Conservation (phyloP, 2,888 invertebrate species). For the Agonopterix heracliana region DNA sequence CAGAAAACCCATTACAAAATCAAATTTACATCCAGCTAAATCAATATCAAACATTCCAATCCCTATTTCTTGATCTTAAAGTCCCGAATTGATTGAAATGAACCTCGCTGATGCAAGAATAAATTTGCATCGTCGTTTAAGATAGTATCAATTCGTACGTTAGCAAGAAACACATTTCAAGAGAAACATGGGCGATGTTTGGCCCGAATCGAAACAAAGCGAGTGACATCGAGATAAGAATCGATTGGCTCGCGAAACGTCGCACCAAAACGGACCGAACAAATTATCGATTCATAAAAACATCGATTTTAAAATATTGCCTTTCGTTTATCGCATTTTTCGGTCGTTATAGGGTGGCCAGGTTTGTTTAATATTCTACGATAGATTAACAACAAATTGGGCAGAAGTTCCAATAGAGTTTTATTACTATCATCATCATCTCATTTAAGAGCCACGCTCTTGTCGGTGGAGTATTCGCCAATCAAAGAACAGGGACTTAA, state of each 20-base stretch:
- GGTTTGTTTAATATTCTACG: slow-evolving; percentile 9
- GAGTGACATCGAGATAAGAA: slow-evolving; percentile 70
- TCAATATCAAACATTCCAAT: slow-evolving; percentile 7
- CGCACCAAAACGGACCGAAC: slow-evolving; percentile 70
- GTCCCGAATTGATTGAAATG: slow-evolving; percentile 27
- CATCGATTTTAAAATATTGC: slow-evolving; percentile 73
- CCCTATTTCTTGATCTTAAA: slow-evolving; percentile 21
- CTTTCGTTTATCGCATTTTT: slow-evolving; percentile 60
- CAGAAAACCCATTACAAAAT: slow-evolving; percentile 37
- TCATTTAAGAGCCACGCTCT: no score
- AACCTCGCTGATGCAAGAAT: slow-evolving; percentile 24
- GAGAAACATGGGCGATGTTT: slow-evolving; percentile 69
- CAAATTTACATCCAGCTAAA: slow-evolving; percentile 16
- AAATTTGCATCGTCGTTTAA: slow-evolving; percentile 46
- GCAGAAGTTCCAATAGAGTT: no score
- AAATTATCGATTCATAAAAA: slow-evolving; percentile 77
- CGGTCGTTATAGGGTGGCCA: slow-evolving; percentile 51
- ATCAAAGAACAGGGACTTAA: no score
- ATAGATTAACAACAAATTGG: no score
- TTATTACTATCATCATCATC: no score
- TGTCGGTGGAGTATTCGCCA: no score
- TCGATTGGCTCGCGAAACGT: slow-evolving; percentile 69
- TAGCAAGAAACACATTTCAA: slow-evolving; percentile 75
- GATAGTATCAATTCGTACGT: slow-evolving; percentile 69
- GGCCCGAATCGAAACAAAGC: slow-evolving; percentile 71